phyloP scores from a whole-genome alignment of 2,797 vertebrate species.

The Varecia variegata region DNA sequence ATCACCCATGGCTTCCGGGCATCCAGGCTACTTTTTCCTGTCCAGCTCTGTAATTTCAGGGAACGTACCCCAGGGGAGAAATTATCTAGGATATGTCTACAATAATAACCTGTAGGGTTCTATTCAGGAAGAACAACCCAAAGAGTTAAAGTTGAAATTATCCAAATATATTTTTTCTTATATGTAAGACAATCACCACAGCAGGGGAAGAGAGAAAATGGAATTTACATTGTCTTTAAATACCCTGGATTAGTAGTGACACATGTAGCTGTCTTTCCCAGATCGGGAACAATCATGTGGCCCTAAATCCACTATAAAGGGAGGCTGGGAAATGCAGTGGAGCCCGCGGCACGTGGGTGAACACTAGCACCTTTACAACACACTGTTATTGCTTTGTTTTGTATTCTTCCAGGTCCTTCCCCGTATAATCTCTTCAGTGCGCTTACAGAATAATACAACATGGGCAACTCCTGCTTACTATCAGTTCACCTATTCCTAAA shows the following conservation, averaged over 20 bases:
- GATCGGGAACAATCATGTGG: neutral
- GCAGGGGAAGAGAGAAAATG: neutral
- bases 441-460: neutral
- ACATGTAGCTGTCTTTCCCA: neutral
- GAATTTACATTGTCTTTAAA: neutral
- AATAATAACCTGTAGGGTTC: neutral
- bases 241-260: neutral
- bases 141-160: neutral
- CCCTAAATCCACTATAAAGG: accelerated
- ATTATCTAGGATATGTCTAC: neutral
- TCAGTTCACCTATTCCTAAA: neutral
- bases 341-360: neutral
- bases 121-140: neutral
- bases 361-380: neutral
- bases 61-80: too few species aligned
- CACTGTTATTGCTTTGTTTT: neutral
- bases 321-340: neutral
- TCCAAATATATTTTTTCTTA: neutral
- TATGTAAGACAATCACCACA: neutral
- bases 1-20: neutral
- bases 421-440: neutral
- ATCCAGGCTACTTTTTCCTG: too few species aligned
- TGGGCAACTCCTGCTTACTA: neutral
- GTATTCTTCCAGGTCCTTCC: neutral
- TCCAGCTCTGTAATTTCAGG: neutral